Evolutionary conservation across 2,113 vertebrate genomes (phyloP).

Genomic region (Tichodroma muraria): DNA sequence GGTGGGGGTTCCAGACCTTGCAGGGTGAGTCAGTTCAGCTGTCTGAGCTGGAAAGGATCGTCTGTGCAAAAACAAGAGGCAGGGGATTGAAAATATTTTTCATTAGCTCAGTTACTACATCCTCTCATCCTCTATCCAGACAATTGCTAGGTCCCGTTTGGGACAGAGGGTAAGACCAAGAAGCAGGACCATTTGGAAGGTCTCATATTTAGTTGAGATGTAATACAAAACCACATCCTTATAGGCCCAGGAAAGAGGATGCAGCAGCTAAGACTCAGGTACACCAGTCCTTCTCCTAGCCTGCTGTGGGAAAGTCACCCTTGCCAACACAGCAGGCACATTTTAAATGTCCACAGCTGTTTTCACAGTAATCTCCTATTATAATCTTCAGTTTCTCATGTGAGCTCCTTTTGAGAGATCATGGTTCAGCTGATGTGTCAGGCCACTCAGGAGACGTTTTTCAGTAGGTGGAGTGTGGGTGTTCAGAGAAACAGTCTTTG

Average conservation of each 20-base stretch:
- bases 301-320: not conserved
- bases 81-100: not conserved
- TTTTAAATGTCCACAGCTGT: not conserved
- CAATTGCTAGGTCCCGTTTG: not conserved
- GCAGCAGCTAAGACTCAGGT: not conserved
- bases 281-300: rapidly evolving
- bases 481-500: not conserved
- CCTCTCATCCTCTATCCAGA: not conserved
- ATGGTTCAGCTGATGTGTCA: not conserved
- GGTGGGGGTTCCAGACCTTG: not conserved
- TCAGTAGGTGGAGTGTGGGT: not conserved
- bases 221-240: not conserved
- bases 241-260: not conserved
- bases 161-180: not conserved
- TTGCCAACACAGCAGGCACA: not conserved
- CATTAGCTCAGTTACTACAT: not conserved
- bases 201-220: not conserved
- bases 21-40: not conserved
- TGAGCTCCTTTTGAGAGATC: not conserved
- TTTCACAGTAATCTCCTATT: not conserved
- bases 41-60: not conserved
- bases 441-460: rapidly evolving
- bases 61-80: not conserved
- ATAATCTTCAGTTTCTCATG: not conserved
- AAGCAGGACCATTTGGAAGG: not conserved